phyloP scores from a whole-genome alignment of 1,140 invertebrate species.

The Metopolophium dirhodum region DNA sequence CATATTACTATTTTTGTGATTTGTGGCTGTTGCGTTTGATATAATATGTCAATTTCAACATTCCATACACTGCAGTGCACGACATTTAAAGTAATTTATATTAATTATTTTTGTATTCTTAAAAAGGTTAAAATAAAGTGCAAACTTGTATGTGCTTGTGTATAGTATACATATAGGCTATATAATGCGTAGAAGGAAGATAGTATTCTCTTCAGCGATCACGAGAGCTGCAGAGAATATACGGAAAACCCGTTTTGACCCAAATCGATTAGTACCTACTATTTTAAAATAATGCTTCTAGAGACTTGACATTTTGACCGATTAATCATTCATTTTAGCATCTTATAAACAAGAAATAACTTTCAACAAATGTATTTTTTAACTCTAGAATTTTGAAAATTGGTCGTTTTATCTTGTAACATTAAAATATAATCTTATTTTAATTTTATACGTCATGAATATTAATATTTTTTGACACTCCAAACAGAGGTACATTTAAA shows the following conservation, averaged over 20 bases:
- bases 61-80: background rate
- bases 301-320: background rate
- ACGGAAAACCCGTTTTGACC: background rate
- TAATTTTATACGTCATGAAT: background rate
- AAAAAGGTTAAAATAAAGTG: background rate
- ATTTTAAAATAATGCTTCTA: background rate
- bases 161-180: no score
- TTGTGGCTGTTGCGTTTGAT: background rate
- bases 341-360: background rate
- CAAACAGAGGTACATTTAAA: background rate
- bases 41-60: background rate
- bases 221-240: background rate
- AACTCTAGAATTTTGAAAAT: slow-evolving; percentile 4
- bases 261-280: background rate
- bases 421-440: slow-evolving; percentile 2
- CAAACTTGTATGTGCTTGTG: background rate
- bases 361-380: background rate
- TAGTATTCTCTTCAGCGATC: background rate
- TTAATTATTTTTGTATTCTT: background rate
- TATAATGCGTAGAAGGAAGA: background rate
- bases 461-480: background rate
- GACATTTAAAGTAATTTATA: background rate
- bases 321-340: background rate
- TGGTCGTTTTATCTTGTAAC: background rate
- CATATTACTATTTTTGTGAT: background rate